Evolutionary conservation across 1,140 invertebrate species (phyloP), one percentile per base, ranked within the genome.

Genomic region (Drosophila repletoides): DNA sequence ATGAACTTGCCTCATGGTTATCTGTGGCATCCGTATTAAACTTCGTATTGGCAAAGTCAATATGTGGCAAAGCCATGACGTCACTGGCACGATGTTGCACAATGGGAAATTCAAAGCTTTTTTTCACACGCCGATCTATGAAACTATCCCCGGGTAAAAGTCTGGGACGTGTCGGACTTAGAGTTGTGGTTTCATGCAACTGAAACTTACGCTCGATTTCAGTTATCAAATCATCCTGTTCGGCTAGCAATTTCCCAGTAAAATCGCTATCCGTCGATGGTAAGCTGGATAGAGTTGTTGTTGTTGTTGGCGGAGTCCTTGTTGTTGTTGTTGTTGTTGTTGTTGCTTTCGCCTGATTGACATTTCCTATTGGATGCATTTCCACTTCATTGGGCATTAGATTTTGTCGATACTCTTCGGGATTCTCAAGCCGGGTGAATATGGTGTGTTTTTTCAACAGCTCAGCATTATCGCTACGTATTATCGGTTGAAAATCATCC

Each of bases 31-130:
- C 83, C 1, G 86, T 83, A 28, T 88, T 88, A 48, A 90, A 90
- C 61, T 90, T 90, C 3, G 89, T 90, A 46, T 89, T 90, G 17
- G 88, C 83, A 46, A 90, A 89, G 53, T 90, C 88, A 24, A 89
- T 73, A 49, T 89, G 76, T 31, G 88, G 88, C 65, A 69, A 33
- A 34, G 72, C 65, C 64, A 81, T 72, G 5, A 72, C 71, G 58
- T 89, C 88, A 53, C 86, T 88, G 7, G 81, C 88, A 0, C 73
- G 45, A 36, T 76, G 88, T 51, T 74, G 83, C 65, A 76, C 58
- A 5, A 4, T 15, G 3, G 88, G 88, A 52, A 88, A 88, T 36
- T 88, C 88, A 14, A 89, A 89, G 64, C 84, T 89, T 41, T 90
- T 90, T 72, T 90, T 90, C 3, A 90, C 89, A 3, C 89, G 67